phyloP scores from a whole-genome alignment of 2,113 vertebrate species.

The Rynchops niger region DNA sequence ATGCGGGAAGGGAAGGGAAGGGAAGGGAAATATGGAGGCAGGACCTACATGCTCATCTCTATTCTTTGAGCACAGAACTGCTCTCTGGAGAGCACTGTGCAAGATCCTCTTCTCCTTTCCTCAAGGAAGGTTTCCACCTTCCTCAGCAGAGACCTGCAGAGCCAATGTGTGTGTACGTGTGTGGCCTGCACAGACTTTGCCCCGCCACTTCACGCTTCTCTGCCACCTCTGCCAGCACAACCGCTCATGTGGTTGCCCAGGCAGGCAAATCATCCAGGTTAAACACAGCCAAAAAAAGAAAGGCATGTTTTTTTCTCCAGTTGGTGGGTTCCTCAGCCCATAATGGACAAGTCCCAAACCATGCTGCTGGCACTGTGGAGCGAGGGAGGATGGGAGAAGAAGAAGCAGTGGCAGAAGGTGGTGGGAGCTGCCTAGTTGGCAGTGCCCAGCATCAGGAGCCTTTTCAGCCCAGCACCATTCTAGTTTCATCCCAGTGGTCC shows the following conservation, averaged over 20 bases:
- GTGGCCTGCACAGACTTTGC: background rate
- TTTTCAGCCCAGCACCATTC: background rate
- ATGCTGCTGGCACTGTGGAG: too few relatives aligned
- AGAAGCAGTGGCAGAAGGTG: background rate
- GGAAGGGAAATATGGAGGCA: background rate
- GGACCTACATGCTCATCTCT: background rate
- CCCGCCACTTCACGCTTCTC: background rate
- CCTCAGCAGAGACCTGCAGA: background rate
- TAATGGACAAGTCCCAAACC: background rate
- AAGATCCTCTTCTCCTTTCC: background rate
- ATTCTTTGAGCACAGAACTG: background rate
- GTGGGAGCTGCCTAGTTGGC: background rate
- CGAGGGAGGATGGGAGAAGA: background rate
- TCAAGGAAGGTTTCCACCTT: background rate
- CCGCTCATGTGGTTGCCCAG: rapidly evolving
- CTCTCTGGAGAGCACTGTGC: background rate
- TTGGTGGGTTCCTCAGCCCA: background rate
- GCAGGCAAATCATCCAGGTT: background rate
- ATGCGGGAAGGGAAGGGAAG: too few relatives aligned
- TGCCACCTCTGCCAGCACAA: background rate
- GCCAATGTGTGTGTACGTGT: background rate
- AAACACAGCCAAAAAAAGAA: background rate
- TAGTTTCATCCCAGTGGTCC: background rate
- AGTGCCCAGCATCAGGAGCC: background rate
- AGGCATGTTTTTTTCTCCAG: background rate